phyloP scores from a whole-genome alignment of 2,888 invertebrate species.

The Anthophora plumipes region DNA sequence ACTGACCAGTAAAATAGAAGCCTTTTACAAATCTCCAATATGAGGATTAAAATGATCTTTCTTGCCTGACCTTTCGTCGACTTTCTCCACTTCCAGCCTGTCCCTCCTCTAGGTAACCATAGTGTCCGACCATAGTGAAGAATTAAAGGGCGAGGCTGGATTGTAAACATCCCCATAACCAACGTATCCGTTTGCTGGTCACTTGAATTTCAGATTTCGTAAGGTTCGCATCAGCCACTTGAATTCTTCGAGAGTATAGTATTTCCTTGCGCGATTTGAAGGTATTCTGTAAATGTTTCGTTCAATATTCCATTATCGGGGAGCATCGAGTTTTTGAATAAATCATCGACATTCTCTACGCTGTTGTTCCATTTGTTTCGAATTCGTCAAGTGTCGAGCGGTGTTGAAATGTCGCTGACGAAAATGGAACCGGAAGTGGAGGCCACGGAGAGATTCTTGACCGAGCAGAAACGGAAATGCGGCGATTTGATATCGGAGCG shows the following conservation, averaged over 20 bases:
- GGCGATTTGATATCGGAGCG: slow-evolving; percentile 48
- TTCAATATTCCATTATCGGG: neutral
- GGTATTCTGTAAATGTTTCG: neutral
- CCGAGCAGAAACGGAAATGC: slow-evolving; percentile 62
- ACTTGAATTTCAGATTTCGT: slow-evolving; percentile 45
- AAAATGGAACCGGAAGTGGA: slow-evolving; percentile 7
- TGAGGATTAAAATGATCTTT: too few relatives aligned
- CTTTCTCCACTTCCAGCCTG: slow-evolving; percentile 9
- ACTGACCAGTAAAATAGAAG: too few relatives aligned
- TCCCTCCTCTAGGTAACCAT: neutral
- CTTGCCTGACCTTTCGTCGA: slow-evolving; percentile 22
- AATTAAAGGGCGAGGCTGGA: slow-evolving; percentile 33
- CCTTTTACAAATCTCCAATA: neutral
- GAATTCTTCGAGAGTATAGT: neutral
- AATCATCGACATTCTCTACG: too few relatives aligned
- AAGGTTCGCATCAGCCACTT: slow-evolving; percentile 19
- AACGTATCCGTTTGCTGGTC: slow-evolving; percentile 4
- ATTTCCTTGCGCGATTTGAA: neutral
- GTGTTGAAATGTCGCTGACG: slow-evolving; percentile 32
- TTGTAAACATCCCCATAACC: slow-evolving; percentile 29
- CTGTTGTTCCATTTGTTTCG: neutral
- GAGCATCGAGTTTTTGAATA: neutral
- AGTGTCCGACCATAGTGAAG: neutral
- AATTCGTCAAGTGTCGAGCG: neutral
- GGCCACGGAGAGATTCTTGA: slow-evolving; percentile 49